Base-by-base conservation (phyloP, 2,797 vertebrate species). In the Emys orbicularis region DNA sequence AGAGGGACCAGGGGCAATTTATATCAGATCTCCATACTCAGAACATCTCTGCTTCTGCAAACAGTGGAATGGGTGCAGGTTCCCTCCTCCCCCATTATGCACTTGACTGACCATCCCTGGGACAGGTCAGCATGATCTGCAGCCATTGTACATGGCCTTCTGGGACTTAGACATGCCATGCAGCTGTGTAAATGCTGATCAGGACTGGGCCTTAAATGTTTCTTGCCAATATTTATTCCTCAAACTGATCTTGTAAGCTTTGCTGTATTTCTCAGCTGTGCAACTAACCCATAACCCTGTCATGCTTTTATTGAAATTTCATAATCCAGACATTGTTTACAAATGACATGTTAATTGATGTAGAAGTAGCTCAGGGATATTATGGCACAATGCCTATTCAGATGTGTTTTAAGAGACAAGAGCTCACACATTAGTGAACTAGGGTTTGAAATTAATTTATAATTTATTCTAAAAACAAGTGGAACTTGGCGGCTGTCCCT, bases 31-130 rank as follows among this genome's bases (percentile, higher is more conserved):
- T 31, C n/a, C 27, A 1, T 5, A 80, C 52, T 1, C 37, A 65
- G 82, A 90, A 11, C 6, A 0, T 2, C 79, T 0, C 0, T 83
- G 41, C 13, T 79, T 15, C 23, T 47, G 31, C 8, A 68, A 81
- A 5, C 7, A 1, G 1, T 56, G 37, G 10, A 23, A 59, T 50
- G 44, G 5, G 31, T 86, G 11, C 0, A 0, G 27, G 31, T 53
- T 53, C 41, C 56, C 37, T 86, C 27, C 49, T 77, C 15, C 54
- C 21, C 29, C 50, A 5, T 80, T 8, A 34, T 19, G 1, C 5
- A n/a, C 29, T 16, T 15, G 52, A 50, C 29, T 65, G 53, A 15
- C 49, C 68, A 88, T 31, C 16, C 50, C 9, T 31, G 4, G n/a
- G 83, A 44, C n/a, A 44, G 49, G 77, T 41, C 61, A 79, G 34